Percentiles rank a stretch among this genome's conserved stretches.
Conservation (phyloP, 2,113 vertebrate species). For the Proterorhinus semilunaris region DNA sequence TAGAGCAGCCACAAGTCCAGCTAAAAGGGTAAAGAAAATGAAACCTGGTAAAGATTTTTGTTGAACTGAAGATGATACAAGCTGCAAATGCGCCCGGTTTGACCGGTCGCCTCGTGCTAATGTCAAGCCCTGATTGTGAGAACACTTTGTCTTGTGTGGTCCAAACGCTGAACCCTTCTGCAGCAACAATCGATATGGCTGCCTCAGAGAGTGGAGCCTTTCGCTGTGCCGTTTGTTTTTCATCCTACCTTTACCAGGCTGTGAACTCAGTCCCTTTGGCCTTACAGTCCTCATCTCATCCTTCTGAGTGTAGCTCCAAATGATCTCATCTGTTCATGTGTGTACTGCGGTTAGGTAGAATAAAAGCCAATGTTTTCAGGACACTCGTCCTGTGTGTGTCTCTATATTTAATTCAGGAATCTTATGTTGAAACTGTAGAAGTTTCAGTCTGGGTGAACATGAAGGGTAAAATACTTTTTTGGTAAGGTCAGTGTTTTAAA, state of each 20-base stretch:
- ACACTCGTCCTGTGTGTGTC: slow-evolving; percentile 44
- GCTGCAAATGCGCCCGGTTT: background rate
- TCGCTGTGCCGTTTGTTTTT: slow-evolving; percentile 41
- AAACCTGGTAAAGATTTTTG: background rate
- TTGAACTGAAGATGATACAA: background rate
- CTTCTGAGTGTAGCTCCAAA: slow-evolving; percentile 55
- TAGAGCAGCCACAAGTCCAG: too few relatives aligned
- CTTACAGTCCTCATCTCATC: slow-evolving; percentile 47
- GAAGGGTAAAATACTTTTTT: background rate
- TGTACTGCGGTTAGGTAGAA: slow-evolving; percentile 68
- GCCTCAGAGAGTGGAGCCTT: slow-evolving; percentile 48
- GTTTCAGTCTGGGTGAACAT: background rate
- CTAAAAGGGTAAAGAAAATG: background rate
- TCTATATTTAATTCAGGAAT: slow-evolving; percentile 51
- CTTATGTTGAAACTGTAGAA: slow-evolving; percentile 27
- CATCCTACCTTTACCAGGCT: slow-evolving; percentile 41
- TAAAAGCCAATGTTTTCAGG: slow-evolving; percentile 58
- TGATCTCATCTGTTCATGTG: slow-evolving; percentile 47
- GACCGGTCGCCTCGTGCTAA: background rate
- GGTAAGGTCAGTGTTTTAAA: slow-evolving; percentile 6
- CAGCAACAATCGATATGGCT: slow-evolving; percentile 32
- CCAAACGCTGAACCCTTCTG: slow-evolving; percentile 53
- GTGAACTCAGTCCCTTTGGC: slow-evolving; percentile 55
- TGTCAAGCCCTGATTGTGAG: slow-evolving; percentile 29
- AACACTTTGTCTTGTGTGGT: slow-evolving; percentile 64